Percentiles rank a stretch among this genome's conserved stretches.
phyloP scores from a whole-genome alignment of 2,888 invertebrate species.

The Epirrhoe tristata region DNA sequence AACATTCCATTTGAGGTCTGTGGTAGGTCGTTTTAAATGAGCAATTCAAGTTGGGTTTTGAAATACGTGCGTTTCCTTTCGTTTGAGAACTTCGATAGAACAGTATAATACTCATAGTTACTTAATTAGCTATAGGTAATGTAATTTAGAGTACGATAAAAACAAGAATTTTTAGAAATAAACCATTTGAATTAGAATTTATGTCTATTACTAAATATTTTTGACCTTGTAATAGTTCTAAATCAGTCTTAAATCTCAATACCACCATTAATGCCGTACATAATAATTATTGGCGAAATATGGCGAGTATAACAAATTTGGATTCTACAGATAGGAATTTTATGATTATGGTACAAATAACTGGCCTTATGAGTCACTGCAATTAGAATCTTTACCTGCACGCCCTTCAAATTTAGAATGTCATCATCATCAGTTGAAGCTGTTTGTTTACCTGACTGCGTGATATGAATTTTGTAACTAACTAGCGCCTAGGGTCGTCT shows the following conservation, averaged over 20 bases:
- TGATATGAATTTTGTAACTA: too few relatives aligned
- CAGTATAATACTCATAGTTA: too few relatives aligned
- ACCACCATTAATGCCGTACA: neutral
- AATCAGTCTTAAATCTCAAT: slow-evolving; percentile 4
- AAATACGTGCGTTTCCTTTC: slow-evolving; percentile 18
- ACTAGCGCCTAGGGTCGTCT: too few relatives aligned
- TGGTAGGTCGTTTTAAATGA: slow-evolving; percentile 20
- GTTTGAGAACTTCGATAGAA: neutral
- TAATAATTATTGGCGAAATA: slow-evolving; percentile 1
- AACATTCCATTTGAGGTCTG: slow-evolving; percentile 27
- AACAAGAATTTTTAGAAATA: neutral
- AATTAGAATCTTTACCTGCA: slow-evolving; percentile 12
- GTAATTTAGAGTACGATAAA: too few relatives aligned
- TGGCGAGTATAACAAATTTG: neutral
- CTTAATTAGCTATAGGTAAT: too few relatives aligned
- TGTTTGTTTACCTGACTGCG: neutral
- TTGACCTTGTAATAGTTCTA: slow-evolving; percentile 15
- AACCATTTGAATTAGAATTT: slow-evolving; percentile 10
- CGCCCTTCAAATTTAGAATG: slow-evolving; percentile 21
- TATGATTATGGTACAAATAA: slow-evolving; percentile 19
- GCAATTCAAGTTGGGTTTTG: slow-evolving; percentile 22
- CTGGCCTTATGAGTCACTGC: slow-evolving; percentile 12
- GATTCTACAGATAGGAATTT: slow-evolving; percentile 12
- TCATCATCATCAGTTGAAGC: slow-evolving; percentile 2
- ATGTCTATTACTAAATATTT: slow-evolving; percentile 14